Base-by-base conservation (phyloP, 2,888 invertebrate species). In the Himalopsyche kuldschensis region DNA sequence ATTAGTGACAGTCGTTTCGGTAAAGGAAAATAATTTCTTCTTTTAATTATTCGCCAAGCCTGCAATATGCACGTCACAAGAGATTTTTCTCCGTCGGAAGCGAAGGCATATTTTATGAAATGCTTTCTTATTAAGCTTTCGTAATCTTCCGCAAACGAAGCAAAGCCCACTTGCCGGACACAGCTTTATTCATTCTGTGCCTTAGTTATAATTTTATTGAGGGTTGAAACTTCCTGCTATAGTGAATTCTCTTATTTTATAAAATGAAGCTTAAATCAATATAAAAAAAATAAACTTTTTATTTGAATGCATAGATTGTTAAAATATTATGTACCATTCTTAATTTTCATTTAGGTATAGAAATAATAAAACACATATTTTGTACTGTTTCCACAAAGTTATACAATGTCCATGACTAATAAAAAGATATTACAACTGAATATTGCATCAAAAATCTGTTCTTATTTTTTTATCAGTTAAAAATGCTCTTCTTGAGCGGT, bases 31-130 rank as follows among this genome's bases (percentile, higher is more conserved):
- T 55, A 55, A 55, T 55, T n/a, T 55, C 6, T 20, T 30, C 1
- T 75, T 55, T 79, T 79, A 79, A 79, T 79, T 79, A 79, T 79
- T 48, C 30, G 30, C 31, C 24, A 48, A 79, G 79, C 79, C 24
- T 27, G 30, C 79, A 79, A 20, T 27, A 24, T 31, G 55, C 3
- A 55, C 55, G n/a, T 55, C 55, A 15, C 24, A 55, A 10, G 20
- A 78, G 5, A 35, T 78, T 35, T 78, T 17, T 24, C 41, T n/a
- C 32, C 20, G 24, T n/a, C 8, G 24, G 15, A 55, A 24, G 41
- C 27, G 63, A n/a, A 15, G 63, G 27, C 10, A 79, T 82, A 79
- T 46, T 76, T 79, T 82, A 82, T 79, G 80, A 82, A 82, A 80
- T 76, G 75, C 82, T 32, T 48, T 75, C 76, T 20, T 27, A 79